Evolutionary conservation across 2,797 vertebrate genomes (phyloP).

Genomic region (Clarias fuscus): DNA sequence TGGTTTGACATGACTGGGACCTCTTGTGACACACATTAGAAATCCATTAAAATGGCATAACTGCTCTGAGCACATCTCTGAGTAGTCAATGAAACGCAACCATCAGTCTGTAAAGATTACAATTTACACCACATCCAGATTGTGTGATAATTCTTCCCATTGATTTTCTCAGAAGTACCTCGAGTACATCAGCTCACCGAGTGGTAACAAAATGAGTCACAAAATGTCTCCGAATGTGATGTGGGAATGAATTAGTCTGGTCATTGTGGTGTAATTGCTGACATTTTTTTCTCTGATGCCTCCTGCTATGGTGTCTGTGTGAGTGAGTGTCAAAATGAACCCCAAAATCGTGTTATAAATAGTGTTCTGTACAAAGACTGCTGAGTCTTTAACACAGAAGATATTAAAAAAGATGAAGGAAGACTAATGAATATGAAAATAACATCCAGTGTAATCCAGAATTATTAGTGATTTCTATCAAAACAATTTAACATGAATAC

Average conservation of each 20-base stretch:
- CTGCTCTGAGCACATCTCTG: not conserved
- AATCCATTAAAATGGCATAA: slow-evolving; percentile 21
- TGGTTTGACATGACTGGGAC: not conserved
- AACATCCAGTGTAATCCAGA: not conserved
- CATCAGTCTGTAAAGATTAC: slow-evolving; percentile 37
- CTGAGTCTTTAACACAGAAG: slow-evolving; percentile 6
- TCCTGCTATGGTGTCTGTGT: slow-evolving; percentile 6
- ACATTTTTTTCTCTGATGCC: slow-evolving; percentile 15
- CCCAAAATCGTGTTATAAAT: not conserved
- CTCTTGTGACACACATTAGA: not conserved
- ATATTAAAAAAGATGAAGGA: not conserved
- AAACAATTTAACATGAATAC: not conserved
- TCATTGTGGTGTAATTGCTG: slow-evolving; percentile 53
- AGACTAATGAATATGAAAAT: not conserved
- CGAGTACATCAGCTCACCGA: slow-evolving; percentile 34
- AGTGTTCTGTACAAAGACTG: not conserved
- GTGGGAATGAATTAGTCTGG: slow-evolving; percentile 41
- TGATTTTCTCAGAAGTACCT: slow-evolving; percentile 45
- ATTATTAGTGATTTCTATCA: not conserved
- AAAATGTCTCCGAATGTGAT: slow-evolving; percentile 40
- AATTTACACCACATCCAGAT: slow-evolving; percentile 43
- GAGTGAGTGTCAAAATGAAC: slow-evolving; percentile 24
- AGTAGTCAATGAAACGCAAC: slow-evolving; percentile 14
- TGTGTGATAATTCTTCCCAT: slow-evolving; percentile 37
- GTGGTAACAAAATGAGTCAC: slow-evolving; percentile 24